These are phyloP conservation scores for Megalops atlanticus DNA, from an alignment of 2,113 vertebrate species.

Conservation along the genomic window DNA sequence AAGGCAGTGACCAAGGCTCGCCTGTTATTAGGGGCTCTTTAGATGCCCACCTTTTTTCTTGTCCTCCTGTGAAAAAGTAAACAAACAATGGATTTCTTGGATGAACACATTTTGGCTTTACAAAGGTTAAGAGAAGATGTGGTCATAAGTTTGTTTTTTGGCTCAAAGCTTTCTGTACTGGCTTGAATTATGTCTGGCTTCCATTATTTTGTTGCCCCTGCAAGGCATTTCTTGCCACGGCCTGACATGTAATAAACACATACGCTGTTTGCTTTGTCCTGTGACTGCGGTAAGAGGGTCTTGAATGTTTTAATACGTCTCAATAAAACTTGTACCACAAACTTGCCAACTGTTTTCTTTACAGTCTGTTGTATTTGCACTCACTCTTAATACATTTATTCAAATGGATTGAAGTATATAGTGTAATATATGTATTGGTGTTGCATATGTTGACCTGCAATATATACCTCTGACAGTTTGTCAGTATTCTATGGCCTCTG, in stretches of 20 bases:
- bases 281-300: slow-evolving; percentile 13
- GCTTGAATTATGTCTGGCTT: not conserved
- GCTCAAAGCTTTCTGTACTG: not conserved
- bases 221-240: not conserved
- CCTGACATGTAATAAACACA: not conserved
- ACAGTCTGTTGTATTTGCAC: no score
- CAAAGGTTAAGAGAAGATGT: not conserved
- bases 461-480: not conserved
- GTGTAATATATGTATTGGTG: not conserved
- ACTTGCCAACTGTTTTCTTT: not conserved
- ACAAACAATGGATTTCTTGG: not conserved
- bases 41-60: no score
- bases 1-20: not conserved
- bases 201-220: not conserved
- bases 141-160: not conserved
- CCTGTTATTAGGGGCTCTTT: no score
- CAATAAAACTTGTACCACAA: slow-evolving; percentile 25
- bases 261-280: slow-evolving; percentile 10
- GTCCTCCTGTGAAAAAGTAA: no score
- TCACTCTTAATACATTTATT: not conserved
- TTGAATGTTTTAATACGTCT: slow-evolving; percentile 27
- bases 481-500: no score
- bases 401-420: not conserved
- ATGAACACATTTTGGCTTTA: not conserved
- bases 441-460: not conserved